These are phyloP conservation scores for Formica exsecta DNA, from an alignment of 1,140 invertebrate genomes.

Conservation along the genomic window DNA sequence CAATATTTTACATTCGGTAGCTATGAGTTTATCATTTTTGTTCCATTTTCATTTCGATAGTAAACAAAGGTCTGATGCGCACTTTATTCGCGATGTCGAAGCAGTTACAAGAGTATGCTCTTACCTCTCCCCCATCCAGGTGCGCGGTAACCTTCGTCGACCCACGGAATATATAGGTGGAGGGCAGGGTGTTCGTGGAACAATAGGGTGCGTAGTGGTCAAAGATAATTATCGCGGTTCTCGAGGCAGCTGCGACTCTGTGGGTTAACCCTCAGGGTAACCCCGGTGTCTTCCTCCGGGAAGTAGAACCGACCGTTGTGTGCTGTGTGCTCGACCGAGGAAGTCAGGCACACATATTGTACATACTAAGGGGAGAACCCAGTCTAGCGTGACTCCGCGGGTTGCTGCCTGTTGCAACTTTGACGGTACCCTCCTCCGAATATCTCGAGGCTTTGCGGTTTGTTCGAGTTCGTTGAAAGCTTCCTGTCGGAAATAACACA, in stretches of 20 bases:
- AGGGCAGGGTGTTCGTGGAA: constrained; percentile 51
- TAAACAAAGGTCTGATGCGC: background rate
- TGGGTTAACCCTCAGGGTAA: constrained; percentile 69
- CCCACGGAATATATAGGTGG: constrained; percentile 15
- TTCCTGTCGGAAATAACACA: constrained; percentile 26
- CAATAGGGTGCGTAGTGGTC: constrained; percentile 70
- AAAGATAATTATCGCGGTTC: constrained; percentile 73
- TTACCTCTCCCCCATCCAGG: constrained; percentile 27
- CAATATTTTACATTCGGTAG: background rate
- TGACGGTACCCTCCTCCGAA: constrained; percentile 12
- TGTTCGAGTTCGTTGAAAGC: background rate
- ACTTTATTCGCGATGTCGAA: constrained; percentile 7
- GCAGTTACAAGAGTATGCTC: constrained; percentile 43
- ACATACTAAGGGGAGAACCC: constrained; percentile 25
- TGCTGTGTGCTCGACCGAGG: constrained; percentile 1
- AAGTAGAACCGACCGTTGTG: constrained; percentile 43
- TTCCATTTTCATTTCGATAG: background rate
- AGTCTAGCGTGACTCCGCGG: constrained; percentile 66
- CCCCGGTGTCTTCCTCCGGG: constrained; percentile 53
- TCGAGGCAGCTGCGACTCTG: constrained; percentile 70
- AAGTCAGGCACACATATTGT: constrained; percentile 34
- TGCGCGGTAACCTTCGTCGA: constrained; percentile 38
- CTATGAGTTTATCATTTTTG: background rate
- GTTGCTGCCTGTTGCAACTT: constrained; percentile 56
- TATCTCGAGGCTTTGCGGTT: constrained; percentile 47